These are phyloP conservation scores for Aplysina aerophoba DNA, from an alignment of 37 sponge, comb jelly and placozoan species.

Conservation along the genomic window DNA sequence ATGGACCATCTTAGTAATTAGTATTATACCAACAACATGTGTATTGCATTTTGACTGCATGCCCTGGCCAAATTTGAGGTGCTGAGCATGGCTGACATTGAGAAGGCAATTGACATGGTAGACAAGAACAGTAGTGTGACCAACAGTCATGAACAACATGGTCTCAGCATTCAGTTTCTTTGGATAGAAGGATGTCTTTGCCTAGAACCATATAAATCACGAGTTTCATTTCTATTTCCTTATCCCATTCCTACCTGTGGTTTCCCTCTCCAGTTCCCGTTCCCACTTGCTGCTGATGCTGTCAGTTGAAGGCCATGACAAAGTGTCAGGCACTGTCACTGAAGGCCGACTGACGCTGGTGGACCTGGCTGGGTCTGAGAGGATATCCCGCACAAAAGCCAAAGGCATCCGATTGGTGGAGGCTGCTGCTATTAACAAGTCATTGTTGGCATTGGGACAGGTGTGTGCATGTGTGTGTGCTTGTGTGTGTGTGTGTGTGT, in stretches of 20 bases:
- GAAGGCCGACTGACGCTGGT: constrained; percentile 73
- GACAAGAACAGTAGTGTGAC: constrained; percentile 78
- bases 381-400: constrained; percentile 50
- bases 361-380: constrained; percentile 86
- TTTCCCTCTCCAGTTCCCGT: constrained; percentile 56
- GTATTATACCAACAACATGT: too few relatives aligned
- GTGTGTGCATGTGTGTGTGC: too few relatives aligned
- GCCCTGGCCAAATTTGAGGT: too few relatives aligned
- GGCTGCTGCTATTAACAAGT: constrained; percentile 48
- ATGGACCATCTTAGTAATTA: too few relatives aligned
- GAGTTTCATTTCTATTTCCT: too few relatives aligned
- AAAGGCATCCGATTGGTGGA: too few relatives aligned
- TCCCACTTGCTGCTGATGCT: constrained; percentile 77
- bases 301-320: constrained; percentile 62
- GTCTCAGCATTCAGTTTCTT: too few relatives aligned
- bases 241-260: background rate
- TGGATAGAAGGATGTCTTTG: too few relatives aligned
- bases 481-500: too few relatives aligned
- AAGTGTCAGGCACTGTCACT: constrained; percentile 56
- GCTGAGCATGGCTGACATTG: constrained; percentile 69
- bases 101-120: constrained; percentile 58
- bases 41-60: too few relatives aligned
- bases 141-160: constrained; percentile 75
- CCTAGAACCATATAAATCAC: too few relatives aligned
- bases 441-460: background rate